Evolutionary conservation across 1,140 invertebrate genomes (phyloP).

Genomic region (Patella vulgata): DNA sequence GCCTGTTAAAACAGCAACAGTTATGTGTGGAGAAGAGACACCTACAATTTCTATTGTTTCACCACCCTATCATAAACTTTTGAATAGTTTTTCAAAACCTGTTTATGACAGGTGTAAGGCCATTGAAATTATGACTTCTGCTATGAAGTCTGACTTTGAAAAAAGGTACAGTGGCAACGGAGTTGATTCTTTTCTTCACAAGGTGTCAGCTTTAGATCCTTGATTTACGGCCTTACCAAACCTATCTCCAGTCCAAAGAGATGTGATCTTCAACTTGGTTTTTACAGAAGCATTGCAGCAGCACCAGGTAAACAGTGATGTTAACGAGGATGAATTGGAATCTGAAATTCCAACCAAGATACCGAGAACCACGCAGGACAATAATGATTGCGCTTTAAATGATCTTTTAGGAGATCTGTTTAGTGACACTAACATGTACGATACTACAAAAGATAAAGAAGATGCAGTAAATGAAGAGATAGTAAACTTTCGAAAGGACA

Average conservation of each 20-base stretch:
- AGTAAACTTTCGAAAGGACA: constrained; percentile 7
- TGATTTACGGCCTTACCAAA: no score
- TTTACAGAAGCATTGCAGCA: no score
- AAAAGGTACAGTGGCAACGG: no score
- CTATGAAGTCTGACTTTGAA: no score
- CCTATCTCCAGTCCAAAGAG: no score
- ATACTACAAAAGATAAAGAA: background rate
- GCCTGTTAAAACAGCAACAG: background rate
- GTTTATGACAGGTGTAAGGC: no score
- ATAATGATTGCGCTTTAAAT: background rate
- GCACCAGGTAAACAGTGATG: background rate
- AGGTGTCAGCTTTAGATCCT: no score
- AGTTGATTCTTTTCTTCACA: no score
- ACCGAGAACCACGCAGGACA: background rate
- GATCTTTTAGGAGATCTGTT: background rate
- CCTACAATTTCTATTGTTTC: background rate
- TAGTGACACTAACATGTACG: background rate
- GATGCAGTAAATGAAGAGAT: constrained; percentile 3
- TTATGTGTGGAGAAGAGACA: background rate
- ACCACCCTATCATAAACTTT: background rate
- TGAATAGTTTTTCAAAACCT: no score
- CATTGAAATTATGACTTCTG: no score
- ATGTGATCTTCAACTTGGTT: no score
- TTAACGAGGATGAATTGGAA: background rate
- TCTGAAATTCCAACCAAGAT: background rate